Base-by-base conservation (phyloP, 1,140 invertebrate species). In the Microplitis mediator region DNA sequence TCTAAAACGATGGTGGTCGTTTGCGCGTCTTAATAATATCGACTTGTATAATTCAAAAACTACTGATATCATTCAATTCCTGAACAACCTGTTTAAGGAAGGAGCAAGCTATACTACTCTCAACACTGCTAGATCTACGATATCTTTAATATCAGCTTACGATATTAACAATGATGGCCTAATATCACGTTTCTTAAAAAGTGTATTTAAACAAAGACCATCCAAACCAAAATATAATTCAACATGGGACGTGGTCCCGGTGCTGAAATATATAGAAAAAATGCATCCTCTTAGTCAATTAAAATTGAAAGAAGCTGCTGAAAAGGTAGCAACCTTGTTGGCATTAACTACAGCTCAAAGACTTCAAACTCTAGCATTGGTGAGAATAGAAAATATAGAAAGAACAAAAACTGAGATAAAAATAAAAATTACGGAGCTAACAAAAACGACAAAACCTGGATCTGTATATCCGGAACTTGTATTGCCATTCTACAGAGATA, bases 1-100 rank as follows among this genome's bases (percentile, higher is more conserved):
- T 45, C 56, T 75, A 36, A 72, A 75, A 45, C 56, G 35, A 4
- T 75, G 70, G 61, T 75, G 69, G 70, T 52, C 54, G 50, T 82
- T 76, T 69, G 76, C 77, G 72, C 6, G 50, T 6, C 32, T n/a
- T 14, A 52, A 76, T 16, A 74, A 73, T 61, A 36, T 63, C 13
- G 61, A 63, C 35, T 63, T 63, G 4, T 63, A 35, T 16, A 34
- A 13, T 39, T 39, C 69, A 13, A n/a, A 34, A 14, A 9, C 62
- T 23, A 34, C n/a, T 3, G 58, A 71, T 13, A 31, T 73, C 4
- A 50, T 68, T 5, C 23, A 52, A 52, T 61, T 51, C n/a, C 32
- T 69, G 5, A 16, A 32, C 1, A 9, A n/a, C 11, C 14, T n/a
- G 5, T 73, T 68, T 31, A 52, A 73, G 11, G 14, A 69, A 8